phyloP scores from a whole-genome alignment of 2,888 invertebrate genomes.

The Acrobasis suavella region DNA sequence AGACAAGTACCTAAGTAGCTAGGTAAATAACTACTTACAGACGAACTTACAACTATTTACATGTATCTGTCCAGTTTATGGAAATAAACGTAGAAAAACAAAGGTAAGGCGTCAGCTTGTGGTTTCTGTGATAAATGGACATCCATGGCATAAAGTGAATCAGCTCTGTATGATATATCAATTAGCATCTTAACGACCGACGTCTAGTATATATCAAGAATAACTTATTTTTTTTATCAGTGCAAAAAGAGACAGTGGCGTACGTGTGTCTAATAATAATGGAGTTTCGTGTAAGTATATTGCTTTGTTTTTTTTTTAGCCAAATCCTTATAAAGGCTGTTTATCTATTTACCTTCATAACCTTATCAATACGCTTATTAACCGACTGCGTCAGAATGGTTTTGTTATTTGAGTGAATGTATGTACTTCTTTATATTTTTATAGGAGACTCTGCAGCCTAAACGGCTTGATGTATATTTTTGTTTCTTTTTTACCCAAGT shows the following conservation, averaged over 20 bases:
- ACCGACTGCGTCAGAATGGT: too few species aligned
- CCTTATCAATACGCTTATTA: too few species aligned
- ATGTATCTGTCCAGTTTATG: not conserved
- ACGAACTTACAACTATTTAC: not conserved
- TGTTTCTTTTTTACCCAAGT: not conserved
- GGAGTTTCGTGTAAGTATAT: constrained; percentile 1
- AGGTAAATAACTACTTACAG: too few species aligned
- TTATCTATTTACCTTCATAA: too few species aligned
- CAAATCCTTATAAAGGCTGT: too few species aligned
- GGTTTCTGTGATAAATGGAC: not conserved
- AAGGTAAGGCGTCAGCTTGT: not conserved
- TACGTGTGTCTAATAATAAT: not conserved
- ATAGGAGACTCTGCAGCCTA: too few species aligned
- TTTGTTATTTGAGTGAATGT: too few species aligned
- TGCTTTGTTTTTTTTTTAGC: not conserved
- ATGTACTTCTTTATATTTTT: too few species aligned
- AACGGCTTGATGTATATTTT: too few species aligned
- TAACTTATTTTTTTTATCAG: constrained; percentile 8
- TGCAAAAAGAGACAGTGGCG: not conserved
- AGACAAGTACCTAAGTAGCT: too few species aligned
- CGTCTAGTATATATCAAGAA: constrained; percentile 12
- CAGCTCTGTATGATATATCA: constrained; percentile 6
- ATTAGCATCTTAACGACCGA: constrained; percentile 1
- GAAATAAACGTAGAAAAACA: not conserved
- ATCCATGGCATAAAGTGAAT: not conserved